Evolutionary conservation across 1,140 invertebrate genomes (phyloP), one percentile per base, ranked within the genome.

Genomic region (Plutomurus gul): DNA sequence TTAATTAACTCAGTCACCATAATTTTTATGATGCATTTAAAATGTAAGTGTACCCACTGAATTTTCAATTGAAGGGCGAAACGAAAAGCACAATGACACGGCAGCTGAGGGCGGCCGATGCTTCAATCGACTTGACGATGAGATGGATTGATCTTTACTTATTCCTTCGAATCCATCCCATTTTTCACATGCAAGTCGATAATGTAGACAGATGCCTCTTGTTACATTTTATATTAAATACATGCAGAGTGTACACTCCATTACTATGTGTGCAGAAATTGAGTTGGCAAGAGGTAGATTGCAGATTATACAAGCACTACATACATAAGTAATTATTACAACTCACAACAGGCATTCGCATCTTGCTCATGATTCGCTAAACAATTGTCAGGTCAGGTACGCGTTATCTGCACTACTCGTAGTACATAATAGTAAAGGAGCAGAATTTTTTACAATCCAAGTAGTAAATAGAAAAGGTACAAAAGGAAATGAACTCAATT

Each of bases 401-500:
- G n/a, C n/a, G n/a, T n/a, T n/a, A n/a, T n/a, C n/a, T n/a, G n/a
- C n/a, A n/a, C n/a, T n/a, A n/a, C n/a, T n/a, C n/a, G n/a, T n/a
- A n/a, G n/a, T n/a, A n/a, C n/a, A n/a, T n/a, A n/a, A n/a, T n/a
- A n/a, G n/a, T n/a, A n/a, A n/a, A n/a, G n/a, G n/a, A n/a, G n/a
- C n/a, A n/a, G n/a, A n/a, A n/a, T 65, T 65, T 33, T 65, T n/a
- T 65, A 33, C 27, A 27, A 33, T n/a, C n/a, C n/a, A n/a, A n/a
- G n/a, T 30, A n/a, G 16, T 16, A 65, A 65, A 65, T 30, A 65
- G 56, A 65, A 65, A 65, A 65, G 56, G 56, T 16, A n/a, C 27
- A 65, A 65, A 65, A 65, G 56, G 56, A 65, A 65, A 65, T 65
- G 36, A 65, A 65, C 56, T 65, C 56, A 65, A 65, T 65, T 65